phyloP scores from a whole-genome alignment of 2,113 vertebrate species.

The Malurus cyaneus region DNA sequence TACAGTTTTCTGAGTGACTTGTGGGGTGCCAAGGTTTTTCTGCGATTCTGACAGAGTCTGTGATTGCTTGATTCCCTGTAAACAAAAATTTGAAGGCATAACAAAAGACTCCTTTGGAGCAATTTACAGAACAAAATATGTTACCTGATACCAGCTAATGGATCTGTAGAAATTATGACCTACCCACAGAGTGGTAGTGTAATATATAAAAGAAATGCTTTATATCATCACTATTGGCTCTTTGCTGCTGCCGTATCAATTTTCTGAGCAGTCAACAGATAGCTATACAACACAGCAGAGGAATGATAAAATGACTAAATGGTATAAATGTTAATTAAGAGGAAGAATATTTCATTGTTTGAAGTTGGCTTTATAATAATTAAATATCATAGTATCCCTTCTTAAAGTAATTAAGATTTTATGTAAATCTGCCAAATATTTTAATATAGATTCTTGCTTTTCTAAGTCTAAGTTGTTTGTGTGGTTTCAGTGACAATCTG shows the following conservation, averaged over 20 bases:
- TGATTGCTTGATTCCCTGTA: background rate
- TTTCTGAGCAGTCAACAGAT: background rate
- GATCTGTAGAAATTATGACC: background rate
- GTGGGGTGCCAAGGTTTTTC: background rate
- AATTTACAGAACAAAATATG: background rate
- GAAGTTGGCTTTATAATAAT: background rate
- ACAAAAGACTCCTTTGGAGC: background rate
- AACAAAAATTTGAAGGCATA: background rate
- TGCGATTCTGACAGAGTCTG: background rate
- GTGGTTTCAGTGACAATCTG: background rate
- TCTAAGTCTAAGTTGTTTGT: background rate
- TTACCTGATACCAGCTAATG: background rate
- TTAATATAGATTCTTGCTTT: background rate
- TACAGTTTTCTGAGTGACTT: background rate
- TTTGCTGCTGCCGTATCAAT: background rate
- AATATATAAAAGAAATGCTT: background rate
- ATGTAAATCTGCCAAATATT: background rate
- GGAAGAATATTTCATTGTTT: conserved; percentile 21
- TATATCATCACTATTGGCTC: background rate
- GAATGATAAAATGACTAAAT: background rate
- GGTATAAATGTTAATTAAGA: background rate
- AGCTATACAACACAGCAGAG: background rate
- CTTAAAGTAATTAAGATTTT: conserved; percentile 39
- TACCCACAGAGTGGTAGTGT: background rate
- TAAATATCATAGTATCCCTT: conserved; percentile 15